Evolutionary conservation across 1,140 invertebrate genomes (phyloP).

Genomic region (Homalodisca vitripennis): DNA sequence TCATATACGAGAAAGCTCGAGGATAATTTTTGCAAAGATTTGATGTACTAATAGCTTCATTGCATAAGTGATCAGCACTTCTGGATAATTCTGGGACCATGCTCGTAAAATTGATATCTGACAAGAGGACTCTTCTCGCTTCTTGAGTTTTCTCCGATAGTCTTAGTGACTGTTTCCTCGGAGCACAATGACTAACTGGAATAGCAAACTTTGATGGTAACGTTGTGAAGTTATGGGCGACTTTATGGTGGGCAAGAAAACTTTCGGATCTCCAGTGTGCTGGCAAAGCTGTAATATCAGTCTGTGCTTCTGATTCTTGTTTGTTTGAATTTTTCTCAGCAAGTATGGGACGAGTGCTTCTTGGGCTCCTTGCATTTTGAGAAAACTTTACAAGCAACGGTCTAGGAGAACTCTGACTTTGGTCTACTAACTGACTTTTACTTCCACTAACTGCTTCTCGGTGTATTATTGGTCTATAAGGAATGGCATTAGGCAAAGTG

Average conservation of each 20-base stretch:
- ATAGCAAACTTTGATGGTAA: conserved; percentile 62
- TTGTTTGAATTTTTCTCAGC: conserved; percentile 52
- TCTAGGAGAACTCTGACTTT: conserved; percentile 30
- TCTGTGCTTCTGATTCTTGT: conserved; percentile 67
- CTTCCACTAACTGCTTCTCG: conserved; percentile 49
- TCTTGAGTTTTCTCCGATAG: conserved; percentile 65
- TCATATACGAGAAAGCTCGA: conserved; percentile 43
- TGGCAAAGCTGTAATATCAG: conserved; percentile 72
- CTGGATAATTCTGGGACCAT: conserved; percentile 78
- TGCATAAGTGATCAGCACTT: conserved; percentile 72
- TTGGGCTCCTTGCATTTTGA: conserved; percentile 32
- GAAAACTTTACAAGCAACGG: conserved; percentile 42
- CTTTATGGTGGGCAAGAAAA: conserved; percentile 64
- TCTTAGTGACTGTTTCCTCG: conserved; percentile 44
- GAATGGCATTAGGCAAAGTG: conserved; percentile 66
- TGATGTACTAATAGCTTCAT: conserved; percentile 39
- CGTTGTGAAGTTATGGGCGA: conserved; percentile 56
- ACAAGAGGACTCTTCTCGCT: conserved; percentile 65
- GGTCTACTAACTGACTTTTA: conserved; percentile 30
- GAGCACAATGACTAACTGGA: conserved; percentile 48
- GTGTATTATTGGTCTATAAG: conserved; percentile 58
- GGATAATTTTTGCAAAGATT: conserved; percentile 41
- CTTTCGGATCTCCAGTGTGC: conserved; percentile 72
- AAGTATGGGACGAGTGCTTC: conserved; percentile 43
- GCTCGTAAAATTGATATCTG: conserved; percentile 76